Evolutionary conservation across 2,888 invertebrate species (phyloP).

Genomic region (Byasa hedistus): DNA sequence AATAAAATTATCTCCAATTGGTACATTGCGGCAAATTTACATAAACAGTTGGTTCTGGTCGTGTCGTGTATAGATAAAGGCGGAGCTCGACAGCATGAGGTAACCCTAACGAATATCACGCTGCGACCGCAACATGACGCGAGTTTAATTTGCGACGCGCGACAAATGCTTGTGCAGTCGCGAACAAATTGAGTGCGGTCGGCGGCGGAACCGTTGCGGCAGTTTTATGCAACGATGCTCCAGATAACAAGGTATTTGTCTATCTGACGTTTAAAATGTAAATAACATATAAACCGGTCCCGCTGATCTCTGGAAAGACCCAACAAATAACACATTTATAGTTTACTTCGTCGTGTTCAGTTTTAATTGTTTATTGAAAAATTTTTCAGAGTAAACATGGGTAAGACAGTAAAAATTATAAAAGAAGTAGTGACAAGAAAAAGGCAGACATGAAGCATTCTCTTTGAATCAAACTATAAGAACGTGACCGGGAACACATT

Average conservation of each 20-base stretch:
- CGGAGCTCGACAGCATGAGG: neutral
- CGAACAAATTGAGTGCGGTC: conserved; percentile 27
- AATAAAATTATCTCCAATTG: neutral
- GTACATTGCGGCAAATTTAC: neutral
- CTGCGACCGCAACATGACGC: conserved; percentile 13
- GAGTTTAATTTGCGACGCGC: conserved; percentile 18
- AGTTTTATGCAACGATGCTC: conserved; percentile 21
- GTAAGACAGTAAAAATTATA: too few relatives aligned
- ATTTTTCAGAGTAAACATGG: too few relatives aligned
- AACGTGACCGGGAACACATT: too few relatives aligned
- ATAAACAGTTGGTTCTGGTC: neutral
- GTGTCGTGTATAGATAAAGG: neutral
- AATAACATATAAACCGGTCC: neutral
- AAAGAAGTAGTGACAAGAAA: too few relatives aligned
- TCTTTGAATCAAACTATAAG: too few relatives aligned
- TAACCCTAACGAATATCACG: conserved; percentile 20
- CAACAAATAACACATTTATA: neutral
- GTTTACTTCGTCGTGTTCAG: too few relatives aligned
- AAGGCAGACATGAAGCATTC: too few relatives aligned
- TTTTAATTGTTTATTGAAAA: too few relatives aligned
- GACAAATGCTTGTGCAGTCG: conserved; percentile 18
- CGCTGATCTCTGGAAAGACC: neutral
- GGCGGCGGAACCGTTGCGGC: conserved; percentile 14
- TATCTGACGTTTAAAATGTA: conserved; percentile 16
- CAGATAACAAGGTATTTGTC: conserved; percentile 17